Evolutionary conservation across 2,113 vertebrate genomes (phyloP), one percentile per base, ranked within the genome.

Genomic region (Thamnaconus septentrionalis): DNA sequence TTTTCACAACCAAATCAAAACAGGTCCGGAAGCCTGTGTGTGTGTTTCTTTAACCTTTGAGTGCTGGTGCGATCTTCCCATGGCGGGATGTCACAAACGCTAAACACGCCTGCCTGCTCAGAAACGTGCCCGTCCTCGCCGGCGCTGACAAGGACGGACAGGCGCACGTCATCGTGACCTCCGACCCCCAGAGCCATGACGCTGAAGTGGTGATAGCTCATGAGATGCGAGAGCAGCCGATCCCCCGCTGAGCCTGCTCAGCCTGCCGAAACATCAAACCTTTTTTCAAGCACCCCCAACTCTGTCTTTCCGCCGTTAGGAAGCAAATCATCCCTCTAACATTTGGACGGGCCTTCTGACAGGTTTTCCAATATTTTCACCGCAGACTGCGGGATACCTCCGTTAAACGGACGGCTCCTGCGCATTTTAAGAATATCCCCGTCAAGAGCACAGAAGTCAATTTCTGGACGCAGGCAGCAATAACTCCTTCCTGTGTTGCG

Each of bases 1-100:
- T 66, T 80, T 82, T 82, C 81, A 86, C 56, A 66, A 84, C 78
- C 72, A 61, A 85, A 83, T 88, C 85, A 86, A 87, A 89, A 87
- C 83, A 88, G 71, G 70, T 40, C 72, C 75, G 46, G 46, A n/a
- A 50, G 4, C 48, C 9, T n/a, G 8, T 5, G 3, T 49, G 48
- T 11, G 9, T 61, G 61, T 73, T 45, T 78, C 70, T 69, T 60
- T 71, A 71, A 75, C 67, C 70, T 65, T 44, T 56, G 60, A 71
- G 41, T 46, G 40, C 7, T 44, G 63, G 43, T 43, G 55, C 11
- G 1, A 39, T 67, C 54, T 5, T 39, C 53, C 52, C 52, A 61
- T 3, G 64, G 7, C n/a, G 54, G 7, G 10, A 56, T 56, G 6
- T 69, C 5, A 74, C 31, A 68, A 66, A 67, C 4, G 7, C 31